Evolutionary conservation across 2,113 vertebrate species (phyloP), one percentile per base, ranked within the genome.

Genomic region (Carettochelys insculpta): DNA sequence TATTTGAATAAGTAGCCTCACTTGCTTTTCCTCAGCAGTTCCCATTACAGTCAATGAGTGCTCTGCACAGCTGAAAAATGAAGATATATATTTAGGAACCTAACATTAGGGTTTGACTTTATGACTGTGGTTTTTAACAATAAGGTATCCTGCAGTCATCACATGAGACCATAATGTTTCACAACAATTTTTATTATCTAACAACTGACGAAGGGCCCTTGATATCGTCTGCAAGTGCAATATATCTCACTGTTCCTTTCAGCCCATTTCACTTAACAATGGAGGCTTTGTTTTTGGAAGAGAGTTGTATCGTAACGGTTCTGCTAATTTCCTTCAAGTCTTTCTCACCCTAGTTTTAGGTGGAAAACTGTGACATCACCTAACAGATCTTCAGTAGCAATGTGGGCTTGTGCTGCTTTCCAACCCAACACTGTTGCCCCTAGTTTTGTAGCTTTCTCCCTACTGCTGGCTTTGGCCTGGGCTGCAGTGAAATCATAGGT

Each of bases 261-360:
- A 24, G 43, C 58, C 82, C 41, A 27, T 68, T 93, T 90, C 34
- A 22, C 48, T 41, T 83, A 89, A 48, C 87, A 80, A 45, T 8
- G 10, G 80, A 88, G 92, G 88, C 45, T 84, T 92, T 95, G 79
- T 88, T 87, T 93, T 93, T 92, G 87, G 34, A 78, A 80, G 90
- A 12, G 88, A 95, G 94, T 92, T 84, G 86, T 76, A 61, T 38
- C 47, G 83, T 91, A 95, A 87, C 76, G 91, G 86, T 79, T 95
- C 95, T 92, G 86, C 82, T 97, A 93, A 96, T 95, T 95, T 82
- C 85, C 90, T 6, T 75, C 77, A 93, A 91, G 90, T 82, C 91
- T 91, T 93, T 91, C 81, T 76, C 41, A 86, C 88, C 54, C 91
- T 90, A 82, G 51, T 85, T 94, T 91, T 85, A 75, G 78, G 91